Conservation (phyloP, 53 echinoderm and acorn worm genomes). For the Paracentrotus lividus region DNA sequence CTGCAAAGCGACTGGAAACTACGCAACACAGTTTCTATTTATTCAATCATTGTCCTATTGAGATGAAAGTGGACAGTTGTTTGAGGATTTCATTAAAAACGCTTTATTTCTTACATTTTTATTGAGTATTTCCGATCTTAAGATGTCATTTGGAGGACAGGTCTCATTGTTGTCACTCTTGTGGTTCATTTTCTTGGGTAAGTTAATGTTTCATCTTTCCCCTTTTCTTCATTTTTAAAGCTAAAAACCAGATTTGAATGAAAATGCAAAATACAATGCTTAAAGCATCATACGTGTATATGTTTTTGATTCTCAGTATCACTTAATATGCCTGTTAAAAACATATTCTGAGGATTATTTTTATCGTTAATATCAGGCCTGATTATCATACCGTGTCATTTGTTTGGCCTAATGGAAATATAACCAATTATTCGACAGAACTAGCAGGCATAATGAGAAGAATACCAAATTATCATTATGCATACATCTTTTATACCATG, state of each 20-base stretch:
- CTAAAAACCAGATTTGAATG: not conserved
- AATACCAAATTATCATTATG: too few species aligned
- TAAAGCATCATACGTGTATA: too few species aligned
- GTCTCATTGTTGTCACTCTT: not conserved
- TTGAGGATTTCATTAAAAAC: not conserved
- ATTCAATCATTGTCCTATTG: not conserved
- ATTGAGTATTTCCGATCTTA: not conserved
- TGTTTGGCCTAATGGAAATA: too few species aligned
- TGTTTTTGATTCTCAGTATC: not conserved
- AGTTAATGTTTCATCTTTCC: not conserved
- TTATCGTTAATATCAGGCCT: too few species aligned
- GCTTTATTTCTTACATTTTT: not conserved
- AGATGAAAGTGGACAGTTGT: not conserved
- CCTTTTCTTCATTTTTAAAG: not conserved
- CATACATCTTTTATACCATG: too few species aligned
- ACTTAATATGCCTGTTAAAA: not conserved
- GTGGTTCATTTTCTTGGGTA: not conserved
- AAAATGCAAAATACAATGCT: not conserved
- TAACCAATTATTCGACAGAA: too few species aligned
- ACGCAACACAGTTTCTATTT: not conserved
- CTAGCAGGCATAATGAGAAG: too few species aligned
- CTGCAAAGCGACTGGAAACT: not conserved
- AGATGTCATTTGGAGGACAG: conserved; percentile 5
- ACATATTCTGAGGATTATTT: not conserved
- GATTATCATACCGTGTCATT: too few species aligned